Evolutionary conservation across 2,797 vertebrate genomes (phyloP).

Genomic region (Gallinago solitaria): DNA sequence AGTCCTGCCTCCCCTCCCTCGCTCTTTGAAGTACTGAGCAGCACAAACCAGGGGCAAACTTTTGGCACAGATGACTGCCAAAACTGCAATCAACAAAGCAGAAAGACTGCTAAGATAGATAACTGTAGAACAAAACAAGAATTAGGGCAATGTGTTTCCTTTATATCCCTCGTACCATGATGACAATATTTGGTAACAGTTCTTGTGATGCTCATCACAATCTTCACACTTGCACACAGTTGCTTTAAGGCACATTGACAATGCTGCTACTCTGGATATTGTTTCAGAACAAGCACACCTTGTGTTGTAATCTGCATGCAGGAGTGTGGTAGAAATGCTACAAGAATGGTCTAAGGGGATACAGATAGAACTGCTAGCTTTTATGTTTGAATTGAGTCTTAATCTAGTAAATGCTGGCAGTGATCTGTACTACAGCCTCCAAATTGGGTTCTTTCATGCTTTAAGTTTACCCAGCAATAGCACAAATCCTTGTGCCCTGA

Average conservation of each 20-base stretch:
- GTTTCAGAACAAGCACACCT: background rate
- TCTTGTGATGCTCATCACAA: background rate
- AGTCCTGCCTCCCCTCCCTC: background rate
- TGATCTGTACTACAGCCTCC: background rate
- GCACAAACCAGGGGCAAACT: background rate
- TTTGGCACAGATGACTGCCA: background rate
- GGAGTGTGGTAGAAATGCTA: background rate
- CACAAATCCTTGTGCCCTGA: background rate
- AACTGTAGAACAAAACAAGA: background rate
- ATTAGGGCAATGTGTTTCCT: background rate
- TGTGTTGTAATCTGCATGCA: background rate
- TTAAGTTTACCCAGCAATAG: background rate
- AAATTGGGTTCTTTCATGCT: background rate
- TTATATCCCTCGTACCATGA: accelerated
- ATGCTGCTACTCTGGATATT: background rate
- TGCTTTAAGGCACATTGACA: background rate
- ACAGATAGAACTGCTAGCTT: background rate
- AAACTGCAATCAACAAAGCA: background rate
- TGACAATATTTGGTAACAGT: accelerated
- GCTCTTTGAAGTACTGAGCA: background rate
- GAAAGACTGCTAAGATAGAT: background rate
- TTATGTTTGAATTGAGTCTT: slow-evolving; percentile 3
- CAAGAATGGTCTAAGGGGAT: background rate
- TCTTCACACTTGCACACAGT: background rate
- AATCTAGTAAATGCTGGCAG: background rate